These are phyloP conservation scores for Parotocinclus haroldoi DNA, from an alignment of 2,797 vertebrate species.

Conservation along the genomic window DNA sequence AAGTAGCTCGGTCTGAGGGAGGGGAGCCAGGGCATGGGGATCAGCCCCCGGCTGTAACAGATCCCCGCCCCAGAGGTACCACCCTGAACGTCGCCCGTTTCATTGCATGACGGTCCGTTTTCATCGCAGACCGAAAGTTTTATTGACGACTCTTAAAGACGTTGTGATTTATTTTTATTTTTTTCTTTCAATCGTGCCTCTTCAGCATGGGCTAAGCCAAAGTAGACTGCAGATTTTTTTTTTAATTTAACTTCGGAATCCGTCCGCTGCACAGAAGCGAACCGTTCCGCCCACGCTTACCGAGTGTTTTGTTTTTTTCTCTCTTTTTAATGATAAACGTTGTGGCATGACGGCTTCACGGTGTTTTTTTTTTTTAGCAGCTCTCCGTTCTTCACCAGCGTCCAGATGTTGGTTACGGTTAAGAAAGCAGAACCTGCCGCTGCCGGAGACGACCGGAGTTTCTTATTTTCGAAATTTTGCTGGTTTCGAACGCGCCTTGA, in stretches of 20 bases:
- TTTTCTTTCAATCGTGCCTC: conserved; percentile 73
- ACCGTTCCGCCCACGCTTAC: conserved; percentile 54
- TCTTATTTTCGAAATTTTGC: too few species aligned
- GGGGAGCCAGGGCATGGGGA: too few species aligned
- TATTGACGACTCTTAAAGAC: conserved; percentile 43
- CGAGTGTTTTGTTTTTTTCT: conserved; percentile 42
- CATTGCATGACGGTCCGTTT: too few species aligned
- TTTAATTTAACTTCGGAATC: conserved; percentile 62
- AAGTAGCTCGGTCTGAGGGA: too few species aligned
- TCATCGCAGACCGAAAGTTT: not conserved
- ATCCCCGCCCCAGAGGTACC: too few species aligned
- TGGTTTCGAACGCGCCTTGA: not conserved
- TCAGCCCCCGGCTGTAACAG: too few species aligned
- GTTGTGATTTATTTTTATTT: conserved; percentile 48
- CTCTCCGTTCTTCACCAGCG: conserved; percentile 24
- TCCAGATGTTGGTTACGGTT: not conserved
- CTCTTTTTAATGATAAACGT: conserved; percentile 33
- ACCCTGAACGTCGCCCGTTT: too few species aligned
- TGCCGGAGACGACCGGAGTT: too few species aligned
- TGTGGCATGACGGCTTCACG: conserved; percentile 47
- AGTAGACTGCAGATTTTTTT: conserved; percentile 74
- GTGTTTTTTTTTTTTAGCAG: conserved; percentile 34
- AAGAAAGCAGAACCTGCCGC: too few species aligned
- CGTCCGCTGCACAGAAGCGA: conserved; percentile 62
- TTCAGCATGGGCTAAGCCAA: conserved; percentile 75